These are phyloP conservation scores for Hirtodrosophila histrioides DNA, from an alignment of 2,888 invertebrate species.

Conservation along the genomic window DNA sequence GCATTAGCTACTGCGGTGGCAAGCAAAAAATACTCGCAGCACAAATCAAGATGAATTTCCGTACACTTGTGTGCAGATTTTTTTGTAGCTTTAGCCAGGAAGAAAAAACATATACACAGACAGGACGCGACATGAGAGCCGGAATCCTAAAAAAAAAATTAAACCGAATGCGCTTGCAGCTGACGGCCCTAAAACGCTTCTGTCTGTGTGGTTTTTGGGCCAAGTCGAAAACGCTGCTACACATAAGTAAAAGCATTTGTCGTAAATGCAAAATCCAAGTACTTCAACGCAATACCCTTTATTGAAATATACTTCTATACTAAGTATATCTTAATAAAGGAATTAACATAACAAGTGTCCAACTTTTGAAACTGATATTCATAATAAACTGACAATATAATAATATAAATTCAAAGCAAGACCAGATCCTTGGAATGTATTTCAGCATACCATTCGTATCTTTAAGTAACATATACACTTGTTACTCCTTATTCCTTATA, in stretches of 20 bases:
- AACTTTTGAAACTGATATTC: too few species aligned
- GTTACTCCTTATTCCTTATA: not conserved
- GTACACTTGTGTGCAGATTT: conserved; percentile 74
- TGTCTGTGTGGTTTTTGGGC: conserved; percentile 45
- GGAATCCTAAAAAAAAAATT: conserved; percentile 23
- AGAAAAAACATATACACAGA: conserved; percentile 22
- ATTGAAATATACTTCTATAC: not conserved
- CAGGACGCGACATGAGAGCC: conserved; percentile 33
- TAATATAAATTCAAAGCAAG: too few species aligned
- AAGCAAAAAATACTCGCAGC: conserved; percentile 29
- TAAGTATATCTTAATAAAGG: too few species aligned
- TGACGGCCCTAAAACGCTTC: conserved; percentile 28
- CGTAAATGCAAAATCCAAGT: not conserved
- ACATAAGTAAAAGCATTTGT: conserved; percentile 18
- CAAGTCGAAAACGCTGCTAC: conserved; percentile 36
- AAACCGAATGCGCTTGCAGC: conserved; percentile 28
- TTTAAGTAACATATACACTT: not conserved
- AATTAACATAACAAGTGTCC: too few species aligned
- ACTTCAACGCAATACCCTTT: conserved; percentile 12
- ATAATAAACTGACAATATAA: too few species aligned
- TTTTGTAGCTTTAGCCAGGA: conserved; percentile 33
- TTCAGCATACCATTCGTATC: not conserved
- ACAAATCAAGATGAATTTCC: conserved; percentile 78
- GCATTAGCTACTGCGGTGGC: conserved; percentile 46
- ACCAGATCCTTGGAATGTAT: too few species aligned